These are phyloP conservation scores for Microtus oregoni DNA, from an alignment of 2,113 vertebrate genomes.

Conservation along the genomic window DNA sequence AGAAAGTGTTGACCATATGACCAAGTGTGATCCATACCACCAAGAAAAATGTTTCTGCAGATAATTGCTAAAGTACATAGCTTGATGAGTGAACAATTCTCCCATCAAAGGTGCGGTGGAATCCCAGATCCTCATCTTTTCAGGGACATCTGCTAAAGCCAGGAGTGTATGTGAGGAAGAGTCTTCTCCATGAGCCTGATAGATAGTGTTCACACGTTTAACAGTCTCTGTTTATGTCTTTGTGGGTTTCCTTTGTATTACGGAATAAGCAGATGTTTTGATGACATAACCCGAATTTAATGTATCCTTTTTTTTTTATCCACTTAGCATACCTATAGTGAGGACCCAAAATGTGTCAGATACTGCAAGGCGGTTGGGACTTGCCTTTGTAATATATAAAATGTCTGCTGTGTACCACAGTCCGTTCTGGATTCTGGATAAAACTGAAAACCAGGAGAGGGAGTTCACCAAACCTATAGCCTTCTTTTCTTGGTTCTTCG, in stretches of 20 bases:
- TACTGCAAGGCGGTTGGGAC: neutral
- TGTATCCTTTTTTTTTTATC: constrained; percentile 43
- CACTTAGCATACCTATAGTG: neutral
- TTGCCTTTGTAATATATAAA: neutral
- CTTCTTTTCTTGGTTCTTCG: constrained; percentile 29
- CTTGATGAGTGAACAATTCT: neutral
- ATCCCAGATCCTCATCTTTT: neutral
- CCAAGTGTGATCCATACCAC: neutral
- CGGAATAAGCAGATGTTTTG: neutral
- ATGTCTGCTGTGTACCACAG: neutral
- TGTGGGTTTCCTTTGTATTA: constrained; percentile 21
- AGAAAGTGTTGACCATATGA: constrained; percentile 8
- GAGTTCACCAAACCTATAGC: neutral
- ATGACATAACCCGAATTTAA: neutral
- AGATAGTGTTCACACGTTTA: neutral
- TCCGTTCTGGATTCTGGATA: neutral
- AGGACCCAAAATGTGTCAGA: neutral
- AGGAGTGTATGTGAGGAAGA: neutral
- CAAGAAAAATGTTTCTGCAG: neutral
- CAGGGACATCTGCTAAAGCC: neutral
- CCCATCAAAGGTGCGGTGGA: neutral
- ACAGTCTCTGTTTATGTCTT: neutral
- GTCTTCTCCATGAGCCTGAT: neutral
- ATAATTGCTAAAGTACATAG: neutral
- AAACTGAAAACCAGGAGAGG: neutral